Conservation (phyloP, 2,888 invertebrate species). For the Eilema caniola region DNA sequence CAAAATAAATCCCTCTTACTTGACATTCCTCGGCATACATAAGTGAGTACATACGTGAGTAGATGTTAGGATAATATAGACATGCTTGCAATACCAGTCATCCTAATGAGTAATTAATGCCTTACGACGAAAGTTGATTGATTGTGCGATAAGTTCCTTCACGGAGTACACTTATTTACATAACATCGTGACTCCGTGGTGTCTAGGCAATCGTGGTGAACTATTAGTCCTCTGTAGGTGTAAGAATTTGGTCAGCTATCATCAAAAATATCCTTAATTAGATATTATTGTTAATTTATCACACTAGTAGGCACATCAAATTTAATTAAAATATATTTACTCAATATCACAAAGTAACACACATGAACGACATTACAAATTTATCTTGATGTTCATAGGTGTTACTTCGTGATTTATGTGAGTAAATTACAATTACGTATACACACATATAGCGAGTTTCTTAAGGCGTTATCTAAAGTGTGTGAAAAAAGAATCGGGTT, state of each 20-base stretch:
- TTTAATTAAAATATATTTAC: too few species aligned
- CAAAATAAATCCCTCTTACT: not conserved
- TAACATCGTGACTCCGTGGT: constrained; percentile 7
- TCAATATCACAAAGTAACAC: too few species aligned
- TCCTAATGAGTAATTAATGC: constrained; percentile 16
- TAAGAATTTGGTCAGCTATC: not conserved
- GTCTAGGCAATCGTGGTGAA: not conserved
- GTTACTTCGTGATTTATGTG: too few species aligned
- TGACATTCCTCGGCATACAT: not conserved
- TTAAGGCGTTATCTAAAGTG: too few species aligned
- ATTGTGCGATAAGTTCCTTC: constrained; percentile 14
- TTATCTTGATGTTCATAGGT: too few species aligned
- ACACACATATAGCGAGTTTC: too few species aligned
- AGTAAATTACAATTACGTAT: too few species aligned
- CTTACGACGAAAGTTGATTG: constrained; percentile 10
- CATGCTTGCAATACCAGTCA: constrained; percentile 9
- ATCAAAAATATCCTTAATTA: too few species aligned
- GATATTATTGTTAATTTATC: too few species aligned
- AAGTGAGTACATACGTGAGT: not conserved
- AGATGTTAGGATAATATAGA: constrained; percentile 9
- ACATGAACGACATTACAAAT: too few species aligned
- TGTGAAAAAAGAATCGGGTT: not conserved
- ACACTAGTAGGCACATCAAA: not conserved
- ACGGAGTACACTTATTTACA: constrained; percentile 4
- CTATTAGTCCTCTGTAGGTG: not conserved